Evolutionary conservation across 2,888 invertebrate species (phyloP).

Genomic region (Himalopsyche anomala): DNA sequence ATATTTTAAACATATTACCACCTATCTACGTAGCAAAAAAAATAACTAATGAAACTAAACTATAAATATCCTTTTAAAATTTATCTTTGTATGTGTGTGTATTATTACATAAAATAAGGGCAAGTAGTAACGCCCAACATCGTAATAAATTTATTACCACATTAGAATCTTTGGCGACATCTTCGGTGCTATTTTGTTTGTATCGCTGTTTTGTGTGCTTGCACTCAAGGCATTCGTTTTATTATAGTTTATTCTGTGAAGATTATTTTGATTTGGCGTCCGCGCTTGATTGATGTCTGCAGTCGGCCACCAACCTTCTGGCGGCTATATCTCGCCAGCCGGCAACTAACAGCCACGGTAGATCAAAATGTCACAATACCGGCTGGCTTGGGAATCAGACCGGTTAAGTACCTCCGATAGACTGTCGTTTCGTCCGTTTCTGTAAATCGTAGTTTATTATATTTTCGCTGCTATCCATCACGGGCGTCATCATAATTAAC

Average conservation of each 20-base stretch:
- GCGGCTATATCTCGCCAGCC: slow-evolving; percentile 24
- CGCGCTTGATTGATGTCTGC: slow-evolving; percentile 24
- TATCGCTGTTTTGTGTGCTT: not conserved
- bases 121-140: too few species aligned
- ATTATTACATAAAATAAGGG: too few species aligned
- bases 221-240: not conserved
- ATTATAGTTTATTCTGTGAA: not conserved
- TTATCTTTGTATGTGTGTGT: not conserved
- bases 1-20: too few species aligned
- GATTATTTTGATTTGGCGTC: slow-evolving; percentile 40
- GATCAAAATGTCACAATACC: slow-evolving; percentile 40
- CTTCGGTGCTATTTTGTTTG: not conserved
- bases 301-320: slow-evolving; percentile 11
- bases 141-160: not conserved
- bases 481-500: not conserved
- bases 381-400: slow-evolving; percentile 38
- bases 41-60: too few species aligned
- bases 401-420: slow-evolving; percentile 18
- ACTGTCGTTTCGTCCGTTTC: slow-evolving; percentile 22
- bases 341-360: slow-evolving; percentile 32
- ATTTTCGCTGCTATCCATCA: not conserved
- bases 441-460: slow-evolving; percentile 22
- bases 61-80: not conserved
- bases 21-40: too few species aligned
- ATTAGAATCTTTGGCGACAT: not conserved